Evolutionary conservation across 2,888 invertebrate genomes (phyloP).

Genomic region (Priapulus caudatus): DNA sequence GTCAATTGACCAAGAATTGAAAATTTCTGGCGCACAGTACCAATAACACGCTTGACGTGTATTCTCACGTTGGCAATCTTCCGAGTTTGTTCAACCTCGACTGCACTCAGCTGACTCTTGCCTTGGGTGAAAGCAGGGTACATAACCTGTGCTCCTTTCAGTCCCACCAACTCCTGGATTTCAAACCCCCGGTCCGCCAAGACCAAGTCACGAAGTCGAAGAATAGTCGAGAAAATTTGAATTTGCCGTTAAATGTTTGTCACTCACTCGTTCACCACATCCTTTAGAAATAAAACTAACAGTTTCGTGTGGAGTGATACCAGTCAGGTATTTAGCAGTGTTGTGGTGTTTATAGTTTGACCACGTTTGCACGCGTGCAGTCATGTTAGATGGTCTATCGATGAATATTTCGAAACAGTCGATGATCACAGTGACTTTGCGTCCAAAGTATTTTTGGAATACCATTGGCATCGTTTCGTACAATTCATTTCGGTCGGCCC

Average conservation of each 20-base stretch:
- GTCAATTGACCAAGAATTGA: too few species aligned
- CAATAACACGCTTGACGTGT: conserved; percentile 21
- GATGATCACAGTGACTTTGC: too few species aligned
- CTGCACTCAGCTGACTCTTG: too few species aligned
- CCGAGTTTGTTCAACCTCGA: too few species aligned
- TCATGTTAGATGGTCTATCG: too few species aligned
- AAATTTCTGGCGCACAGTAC: conserved; percentile 19
- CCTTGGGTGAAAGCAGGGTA: too few species aligned
- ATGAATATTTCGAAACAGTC: too few species aligned
- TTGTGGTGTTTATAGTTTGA: conserved; percentile 23
- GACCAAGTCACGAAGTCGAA: conserved; percentile 20
- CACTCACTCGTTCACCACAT: conserved; percentile 23
- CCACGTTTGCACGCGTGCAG: conserved; percentile 19
- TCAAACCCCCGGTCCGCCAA: conserved; percentile 23
- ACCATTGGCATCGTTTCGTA: too few species aligned
- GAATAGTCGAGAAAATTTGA: conserved; percentile 18
- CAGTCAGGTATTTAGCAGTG: conserved; percentile 23
- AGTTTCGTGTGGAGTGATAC: conserved; percentile 23
- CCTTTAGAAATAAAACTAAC: conserved; percentile 21
- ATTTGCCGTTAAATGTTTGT: conserved; percentile 24
- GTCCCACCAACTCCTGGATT: conserved; percentile 16
- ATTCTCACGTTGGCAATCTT: too few species aligned
- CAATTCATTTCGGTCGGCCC: too few species aligned
- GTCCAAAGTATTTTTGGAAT: too few species aligned
- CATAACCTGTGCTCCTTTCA: too few species aligned